These are phyloP conservation scores for Tragelaphus buxtoni DNA, from an alignment of 2,113 vertebrate species.

Conservation along the genomic window DNA sequence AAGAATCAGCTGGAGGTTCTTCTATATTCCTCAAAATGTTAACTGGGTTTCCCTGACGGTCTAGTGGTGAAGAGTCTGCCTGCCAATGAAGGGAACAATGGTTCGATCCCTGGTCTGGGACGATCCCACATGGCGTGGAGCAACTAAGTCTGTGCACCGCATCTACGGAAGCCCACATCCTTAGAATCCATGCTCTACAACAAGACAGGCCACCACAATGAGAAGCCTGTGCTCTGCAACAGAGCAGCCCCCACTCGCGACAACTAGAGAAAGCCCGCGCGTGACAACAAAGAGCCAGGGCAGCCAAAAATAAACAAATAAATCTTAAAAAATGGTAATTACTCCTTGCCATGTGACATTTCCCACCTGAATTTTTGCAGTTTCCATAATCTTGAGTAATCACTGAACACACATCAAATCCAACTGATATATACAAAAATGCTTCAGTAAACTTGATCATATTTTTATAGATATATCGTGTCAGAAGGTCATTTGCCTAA, in stretches of 20 bases:
- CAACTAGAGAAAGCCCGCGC: neutral
- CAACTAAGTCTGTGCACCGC: neutral
- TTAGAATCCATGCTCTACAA: neutral
- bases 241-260: neutral
- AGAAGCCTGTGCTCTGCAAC: neutral
- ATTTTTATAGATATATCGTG: neutral
- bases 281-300: neutral
- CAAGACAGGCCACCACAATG: neutral
- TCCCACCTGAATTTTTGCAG: neutral
- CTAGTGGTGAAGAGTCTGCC: neutral
- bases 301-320: neutral
- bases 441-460: neutral
- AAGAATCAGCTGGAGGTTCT: neutral
- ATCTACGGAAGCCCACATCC: neutral
- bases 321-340: neutral
- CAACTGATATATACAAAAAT: neutral
- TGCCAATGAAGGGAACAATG: neutral
- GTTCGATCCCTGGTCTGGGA: neutral
- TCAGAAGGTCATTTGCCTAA: neutral
- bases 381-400: neutral
- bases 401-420: neutral
- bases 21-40: neutral
- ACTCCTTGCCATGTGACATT: neutral
- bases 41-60: neutral
- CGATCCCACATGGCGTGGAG: neutral